phyloP scores from a whole-genome alignment of 64 coral and sea anemone genomes.

The Catalaphyllia jardinei region DNA sequence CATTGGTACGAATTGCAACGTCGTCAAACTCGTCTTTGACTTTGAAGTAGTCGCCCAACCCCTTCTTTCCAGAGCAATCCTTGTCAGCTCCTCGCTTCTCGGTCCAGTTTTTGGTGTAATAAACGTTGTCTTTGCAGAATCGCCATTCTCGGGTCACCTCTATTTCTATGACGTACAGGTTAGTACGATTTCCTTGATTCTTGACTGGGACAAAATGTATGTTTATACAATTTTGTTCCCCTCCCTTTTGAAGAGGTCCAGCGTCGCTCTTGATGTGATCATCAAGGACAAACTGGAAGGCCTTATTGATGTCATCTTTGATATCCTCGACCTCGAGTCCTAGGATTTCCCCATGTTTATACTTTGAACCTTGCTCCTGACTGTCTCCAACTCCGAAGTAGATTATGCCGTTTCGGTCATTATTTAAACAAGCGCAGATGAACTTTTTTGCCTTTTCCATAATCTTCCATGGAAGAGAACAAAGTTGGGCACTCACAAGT shows the following conservation, averaged over 20 bases:
- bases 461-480: constrained; percentile 52
- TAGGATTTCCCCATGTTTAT: background rate
- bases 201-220: constrained; percentile 45
- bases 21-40: constrained; percentile 29
- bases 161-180: constrained; percentile 42
- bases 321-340: constrained; percentile 29
- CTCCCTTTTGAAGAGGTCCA: constrained; percentile 13
- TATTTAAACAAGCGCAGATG: constrained; percentile 53
- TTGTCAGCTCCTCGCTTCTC: constrained; percentile 17
- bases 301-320: constrained; percentile 47
- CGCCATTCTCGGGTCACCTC: constrained; percentile 38
- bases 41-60: constrained; percentile 31
- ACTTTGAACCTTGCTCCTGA: constrained; percentile 28
- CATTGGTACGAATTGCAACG: constrained; percentile 50
- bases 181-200: background rate
- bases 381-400: constrained; percentile 55
- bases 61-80: background rate
- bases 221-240: constrained; percentile 33
- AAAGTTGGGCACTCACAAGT: background rate
- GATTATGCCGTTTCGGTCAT: constrained; percentile 41
- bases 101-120: constrained; percentile 35
- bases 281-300: constrained; percentile 38
- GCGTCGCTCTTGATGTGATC: constrained; percentile 45
- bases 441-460: constrained; percentile 67
- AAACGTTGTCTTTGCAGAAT: constrained; percentile 39